phyloP scores from a whole-genome alignment of 2,888 invertebrate species.

The Erebia aethiops region DNA sequence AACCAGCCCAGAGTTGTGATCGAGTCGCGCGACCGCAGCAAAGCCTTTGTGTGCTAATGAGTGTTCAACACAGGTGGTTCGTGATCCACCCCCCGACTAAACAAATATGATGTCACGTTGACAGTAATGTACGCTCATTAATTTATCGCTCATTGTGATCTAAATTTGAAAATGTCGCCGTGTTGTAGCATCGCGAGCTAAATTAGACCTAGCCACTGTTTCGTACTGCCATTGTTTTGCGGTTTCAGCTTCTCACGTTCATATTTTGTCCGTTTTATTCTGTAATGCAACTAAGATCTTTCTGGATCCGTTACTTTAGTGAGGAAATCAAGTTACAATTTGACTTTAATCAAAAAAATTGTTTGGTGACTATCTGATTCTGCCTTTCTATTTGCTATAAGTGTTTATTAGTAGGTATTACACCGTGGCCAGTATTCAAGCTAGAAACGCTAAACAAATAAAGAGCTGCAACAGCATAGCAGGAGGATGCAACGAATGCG shows the following conservation, averaged over 20 bases:
- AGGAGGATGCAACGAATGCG: too few relatives aligned
- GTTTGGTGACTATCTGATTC: neutral
- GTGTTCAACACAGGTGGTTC: slow-evolving; percentile 63
- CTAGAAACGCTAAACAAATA: too few relatives aligned
- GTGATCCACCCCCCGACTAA: slow-evolving; percentile 50
- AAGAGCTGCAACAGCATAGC: too few relatives aligned
- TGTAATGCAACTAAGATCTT: neutral
- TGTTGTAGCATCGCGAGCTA: slow-evolving; percentile 36
- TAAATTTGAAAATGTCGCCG: slow-evolving; percentile 35
- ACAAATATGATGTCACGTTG: slow-evolving; percentile 63
- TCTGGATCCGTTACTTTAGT: slow-evolving; percentile 12
- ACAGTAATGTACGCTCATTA: slow-evolving; percentile 55
- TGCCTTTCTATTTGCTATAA: neutral
- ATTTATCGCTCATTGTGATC: slow-evolving; percentile 49
- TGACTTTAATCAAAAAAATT: neutral
- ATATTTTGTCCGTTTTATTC: slow-evolving; percentile 23
- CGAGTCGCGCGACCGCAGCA: neutral
- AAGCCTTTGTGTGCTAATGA: slow-evolving; percentile 78
- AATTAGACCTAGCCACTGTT: slow-evolving; percentile 28
- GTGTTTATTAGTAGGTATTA: too few relatives aligned
- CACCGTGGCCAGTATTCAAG: too few relatives aligned
- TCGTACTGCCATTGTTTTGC: slow-evolving; percentile 27
- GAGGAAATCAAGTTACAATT: slow-evolving; percentile 12
- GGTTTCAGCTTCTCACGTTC: slow-evolving; percentile 31
- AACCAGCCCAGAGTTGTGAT: neutral